phyloP scores from a whole-genome alignment of 2,113 vertebrate species.

The Xyrauchen texanus region DNA sequence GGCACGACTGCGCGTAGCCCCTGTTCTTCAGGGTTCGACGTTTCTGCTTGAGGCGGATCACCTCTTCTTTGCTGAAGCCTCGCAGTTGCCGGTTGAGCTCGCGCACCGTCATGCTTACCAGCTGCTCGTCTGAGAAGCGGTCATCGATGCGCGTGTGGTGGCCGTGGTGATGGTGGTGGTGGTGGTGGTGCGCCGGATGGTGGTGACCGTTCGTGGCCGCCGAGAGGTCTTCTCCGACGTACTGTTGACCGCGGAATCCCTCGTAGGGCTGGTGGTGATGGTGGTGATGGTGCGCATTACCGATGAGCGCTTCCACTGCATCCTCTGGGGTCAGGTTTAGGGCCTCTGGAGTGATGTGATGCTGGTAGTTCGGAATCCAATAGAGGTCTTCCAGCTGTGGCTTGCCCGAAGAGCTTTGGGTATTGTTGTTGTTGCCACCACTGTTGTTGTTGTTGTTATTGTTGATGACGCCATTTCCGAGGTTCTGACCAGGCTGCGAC shows the following conservation, averaged over 20 bases:
- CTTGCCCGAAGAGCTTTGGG: slow-evolving; percentile 74
- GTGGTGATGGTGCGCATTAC: slow-evolving; percentile 86
- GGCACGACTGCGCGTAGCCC: slow-evolving; percentile 97
- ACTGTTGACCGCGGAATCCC: slow-evolving; percentile 85
- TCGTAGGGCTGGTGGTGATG: slow-evolving; percentile 83
- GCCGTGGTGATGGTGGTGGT: slow-evolving; percentile 78
- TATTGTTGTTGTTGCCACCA: slow-evolving; percentile 67
- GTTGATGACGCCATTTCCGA: slow-evolving; percentile 53
- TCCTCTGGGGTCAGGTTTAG: slow-evolving; percentile 98
- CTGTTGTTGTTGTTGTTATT: slow-evolving; percentile 64
- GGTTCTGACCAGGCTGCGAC: slow-evolving; percentile 70
- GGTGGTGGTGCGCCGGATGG: slow-evolving; percentile 71
- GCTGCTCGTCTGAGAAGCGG: slow-evolving; percentile 97
- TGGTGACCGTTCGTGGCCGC: slow-evolving; percentile 70
- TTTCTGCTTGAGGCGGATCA: slow-evolving; percentile 98
- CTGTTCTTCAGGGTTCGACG: slow-evolving; percentile 97
- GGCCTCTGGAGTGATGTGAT: slow-evolving; percentile 94
- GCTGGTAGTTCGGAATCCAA: slow-evolving; percentile 97
- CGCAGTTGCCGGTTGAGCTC: slow-evolving; percentile 97
- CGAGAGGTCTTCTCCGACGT: slow-evolving; percentile 78
- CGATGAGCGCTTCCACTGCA: slow-evolving; percentile 96
- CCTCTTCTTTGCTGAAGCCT: slow-evolving; percentile 98
- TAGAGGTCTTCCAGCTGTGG: slow-evolving; percentile 94
- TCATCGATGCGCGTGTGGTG: slow-evolving; percentile 92
- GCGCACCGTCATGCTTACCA: slow-evolving; percentile 98